Conservation (phyloP, 2,888 invertebrate species). For the Beris chalybata region DNA sequence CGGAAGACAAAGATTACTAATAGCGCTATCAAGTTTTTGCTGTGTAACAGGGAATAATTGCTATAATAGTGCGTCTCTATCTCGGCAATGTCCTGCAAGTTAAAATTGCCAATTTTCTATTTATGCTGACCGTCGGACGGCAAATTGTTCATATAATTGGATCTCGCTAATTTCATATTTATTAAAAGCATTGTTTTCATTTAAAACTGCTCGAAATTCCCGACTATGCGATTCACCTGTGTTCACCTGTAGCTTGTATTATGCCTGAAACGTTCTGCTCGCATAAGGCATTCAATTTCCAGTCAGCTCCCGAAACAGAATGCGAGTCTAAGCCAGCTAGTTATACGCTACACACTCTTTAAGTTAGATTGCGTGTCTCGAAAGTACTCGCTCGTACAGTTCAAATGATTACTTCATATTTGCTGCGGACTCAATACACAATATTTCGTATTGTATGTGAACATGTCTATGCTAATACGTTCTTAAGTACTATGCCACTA, state of each 20-base stretch:
- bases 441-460: neutral
- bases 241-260: neutral
- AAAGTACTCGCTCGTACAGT: conserved; percentile 29
- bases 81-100: no score
- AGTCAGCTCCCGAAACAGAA: no score
- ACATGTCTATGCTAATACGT: neutral
- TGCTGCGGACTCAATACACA: conserved; percentile 8
- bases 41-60: no score
- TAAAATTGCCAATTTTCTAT: no score
- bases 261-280: neutral
- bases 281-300: neutral
- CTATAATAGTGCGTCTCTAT: no score
- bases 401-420: conserved; percentile 33
- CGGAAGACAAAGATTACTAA: conserved; percentile 3
- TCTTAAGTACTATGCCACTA: neutral
- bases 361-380: conserved; percentile 35
- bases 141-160: no score
- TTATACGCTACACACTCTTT: conserved; percentile 1
- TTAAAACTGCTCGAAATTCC: neutral
- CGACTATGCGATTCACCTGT: conserved; percentile 7
- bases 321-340: no score
- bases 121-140: no score
- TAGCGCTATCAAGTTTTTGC: no score
- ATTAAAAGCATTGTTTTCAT: no score
- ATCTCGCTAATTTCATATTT: no score